Base-by-base conservation (phyloP, 2,113 vertebrate genomes). In the Cheirogaleus medius region DNA sequence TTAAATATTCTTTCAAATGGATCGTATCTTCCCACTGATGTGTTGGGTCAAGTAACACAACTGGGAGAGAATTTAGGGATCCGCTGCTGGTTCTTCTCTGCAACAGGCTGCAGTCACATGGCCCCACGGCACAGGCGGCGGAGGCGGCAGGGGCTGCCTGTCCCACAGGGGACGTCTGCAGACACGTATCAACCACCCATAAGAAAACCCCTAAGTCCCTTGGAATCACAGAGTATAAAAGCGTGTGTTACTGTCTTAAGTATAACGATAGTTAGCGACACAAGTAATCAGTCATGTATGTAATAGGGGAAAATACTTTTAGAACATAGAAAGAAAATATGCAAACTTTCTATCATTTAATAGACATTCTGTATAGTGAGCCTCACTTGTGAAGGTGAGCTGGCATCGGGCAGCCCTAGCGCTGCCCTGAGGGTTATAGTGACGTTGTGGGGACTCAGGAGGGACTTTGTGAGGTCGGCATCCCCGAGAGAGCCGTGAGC, bases 401-500 rank as follows among this genome's bases (percentile, higher is more conserved):
- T 66, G 9, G 13, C 12, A 1, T 8, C 6, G 7, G 58, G 74
- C 0, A 8, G 8, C 25, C 54, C 27, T 11, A 4, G 9, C 1
- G 0, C 52, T 4, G 20, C 8, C 0, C 0, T 71, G 32, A 17
- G 10, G 1, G 37, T 32, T n/a, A 25, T 0, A 9, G 18, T 0
- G 39, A 60, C 7, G 14, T 5, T 39, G 4, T 15, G 74, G 10
- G 60, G 3, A 27, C 34, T 1, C 11, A 1, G 47, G 17, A 14
- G 77, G 68, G 52, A 10, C 64, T 39, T 21, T 1, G 8, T 23
- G 2, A 5, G 60, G 71, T 8, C 0, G 2, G 69, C 8, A 4
- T 4, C 74, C 34, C 20, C 0, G 2, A 0, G 20, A 1, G 0
- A 7, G 13, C 14, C 10, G 0, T 25, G 15, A 39, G 8, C 58